Conservation (phyloP, 2,797 vertebrate genomes). For the Picus viridis region DNA sequence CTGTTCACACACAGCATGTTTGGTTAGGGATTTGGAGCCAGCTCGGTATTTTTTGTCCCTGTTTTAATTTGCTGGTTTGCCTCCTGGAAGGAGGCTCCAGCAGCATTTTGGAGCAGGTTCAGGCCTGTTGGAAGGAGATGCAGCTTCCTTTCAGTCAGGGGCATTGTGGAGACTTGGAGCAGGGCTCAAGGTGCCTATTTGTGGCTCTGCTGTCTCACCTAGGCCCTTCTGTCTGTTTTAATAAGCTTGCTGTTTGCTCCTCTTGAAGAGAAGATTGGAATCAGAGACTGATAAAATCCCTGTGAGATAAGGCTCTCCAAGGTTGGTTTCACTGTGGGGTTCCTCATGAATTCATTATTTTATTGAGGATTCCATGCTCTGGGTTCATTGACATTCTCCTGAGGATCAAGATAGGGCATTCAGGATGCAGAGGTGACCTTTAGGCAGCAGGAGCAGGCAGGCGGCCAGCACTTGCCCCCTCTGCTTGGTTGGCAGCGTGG, state of each 20-base stretch:
- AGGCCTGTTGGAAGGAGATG: slow-evolving; percentile 41
- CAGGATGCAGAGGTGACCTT: neutral
- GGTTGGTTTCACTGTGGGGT: neutral
- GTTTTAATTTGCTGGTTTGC: slow-evolving; percentile 44
- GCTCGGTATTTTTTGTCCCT: slow-evolving; percentile 38
- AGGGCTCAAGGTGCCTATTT: neutral
- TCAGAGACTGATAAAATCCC: neutral
- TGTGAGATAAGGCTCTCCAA: neutral
- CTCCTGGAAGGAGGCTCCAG: slow-evolving; percentile 44
- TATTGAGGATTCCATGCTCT: neutral
- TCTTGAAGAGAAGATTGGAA: neutral
- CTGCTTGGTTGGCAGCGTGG: neutral
- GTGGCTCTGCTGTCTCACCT: slow-evolving; percentile 39
- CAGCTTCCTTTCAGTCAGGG: slow-evolving; percentile 55
- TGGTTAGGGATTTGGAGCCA: slow-evolving; percentile 2
- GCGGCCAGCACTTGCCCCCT: neutral
- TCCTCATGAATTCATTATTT: neutral
- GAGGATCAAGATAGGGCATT: neutral
- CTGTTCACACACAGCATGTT: neutral
- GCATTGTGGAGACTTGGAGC: neutral
- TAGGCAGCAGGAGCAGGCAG: neutral
- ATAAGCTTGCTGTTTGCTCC: slow-evolving; percentile 45
- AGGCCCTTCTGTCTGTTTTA: slow-evolving; percentile 34
- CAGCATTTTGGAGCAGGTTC: slow-evolving; percentile 39
- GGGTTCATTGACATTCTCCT: neutral